A percentile compares a stretch with the other conserved stretches of the same genome.
phyloP scores from a whole-genome alignment of 2,113 vertebrate genomes.

The Holacanthus passer region DNA sequence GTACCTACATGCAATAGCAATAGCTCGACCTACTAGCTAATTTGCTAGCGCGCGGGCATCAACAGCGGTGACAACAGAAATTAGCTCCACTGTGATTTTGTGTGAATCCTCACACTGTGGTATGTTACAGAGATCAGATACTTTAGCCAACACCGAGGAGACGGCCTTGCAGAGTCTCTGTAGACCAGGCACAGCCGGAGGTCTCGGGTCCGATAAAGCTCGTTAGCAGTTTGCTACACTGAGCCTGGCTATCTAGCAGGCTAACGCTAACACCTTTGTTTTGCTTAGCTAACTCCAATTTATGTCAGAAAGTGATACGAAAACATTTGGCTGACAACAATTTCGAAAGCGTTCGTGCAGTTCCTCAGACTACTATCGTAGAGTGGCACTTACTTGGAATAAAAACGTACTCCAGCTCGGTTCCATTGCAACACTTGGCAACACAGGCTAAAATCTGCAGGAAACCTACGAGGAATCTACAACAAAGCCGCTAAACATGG shows the following conservation, averaged over 20 bases:
- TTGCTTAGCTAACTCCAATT: slow-evolving; percentile 75
- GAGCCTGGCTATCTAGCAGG: slow-evolving; percentile 63
- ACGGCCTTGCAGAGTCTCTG: slow-evolving; percentile 12
- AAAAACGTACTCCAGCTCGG: slow-evolving; percentile 92
- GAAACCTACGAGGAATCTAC: slow-evolving; percentile 88
- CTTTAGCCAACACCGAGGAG: neutral
- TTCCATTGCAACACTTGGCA: slow-evolving; percentile 87
- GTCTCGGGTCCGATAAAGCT: slow-evolving; percentile 67
- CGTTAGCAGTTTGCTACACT: slow-evolving; percentile 52
- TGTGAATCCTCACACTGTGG: neutral
- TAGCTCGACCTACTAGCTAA: slow-evolving; percentile 45
- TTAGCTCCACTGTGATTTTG: neutral
- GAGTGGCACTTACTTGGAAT: slow-evolving; percentile 87
- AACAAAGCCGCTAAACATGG: slow-evolving; percentile 92
- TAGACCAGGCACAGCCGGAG: slow-evolving; percentile 64
- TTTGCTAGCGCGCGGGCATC: slow-evolving; percentile 64
- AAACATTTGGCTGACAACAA: neutral
- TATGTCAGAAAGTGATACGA: slow-evolving; percentile 57
- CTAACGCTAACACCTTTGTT: slow-evolving; percentile 82
- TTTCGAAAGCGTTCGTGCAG: neutral
- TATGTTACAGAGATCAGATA: no score
- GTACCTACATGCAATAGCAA: slow-evolving; percentile 36
- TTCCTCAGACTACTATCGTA: neutral
- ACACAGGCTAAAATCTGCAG: slow-evolving; percentile 79
- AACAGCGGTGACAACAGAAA: neutral